Conservation (phyloP, 1,140 invertebrate species). For the Drosophila repletoides region DNA sequence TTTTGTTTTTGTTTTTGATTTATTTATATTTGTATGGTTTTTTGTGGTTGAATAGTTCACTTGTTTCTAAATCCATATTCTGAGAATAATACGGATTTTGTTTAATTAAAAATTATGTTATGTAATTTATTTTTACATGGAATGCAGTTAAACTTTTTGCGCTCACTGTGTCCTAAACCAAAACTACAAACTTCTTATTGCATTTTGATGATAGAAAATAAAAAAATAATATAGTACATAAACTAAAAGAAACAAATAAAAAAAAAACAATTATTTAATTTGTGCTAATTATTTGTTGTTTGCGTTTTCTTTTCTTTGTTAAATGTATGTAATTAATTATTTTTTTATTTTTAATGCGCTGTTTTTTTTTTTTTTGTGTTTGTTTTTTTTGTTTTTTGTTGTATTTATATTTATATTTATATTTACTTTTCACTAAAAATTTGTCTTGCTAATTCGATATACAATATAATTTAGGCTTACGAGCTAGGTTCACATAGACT, state of each 20-base stretch:
- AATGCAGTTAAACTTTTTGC: slow-evolving; percentile 78
- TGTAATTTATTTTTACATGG: slow-evolving; percentile 76
- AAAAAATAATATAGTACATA: slow-evolving; percentile 26
- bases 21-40: slow-evolving; percentile 64
- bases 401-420: slow-evolving; percentile 6
- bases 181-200: slow-evolving; percentile 57
- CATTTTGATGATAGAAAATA: slow-evolving; percentile 50
- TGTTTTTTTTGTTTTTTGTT: slow-evolving; percentile 6
- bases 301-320: slow-evolving; percentile 33
- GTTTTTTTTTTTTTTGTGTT: slow-evolving; percentile 9
- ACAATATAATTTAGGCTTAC: slow-evolving; percentile 77
- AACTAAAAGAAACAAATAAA: slow-evolving; percentile 57
- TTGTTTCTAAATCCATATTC: slow-evolving; percentile 57
- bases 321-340: slow-evolving; percentile 39
- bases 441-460: slow-evolving; percentile 73
- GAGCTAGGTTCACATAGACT: slow-evolving; percentile 72
- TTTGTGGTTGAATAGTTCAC: slow-evolving; percentile 55
- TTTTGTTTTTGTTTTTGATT: too few relatives aligned
- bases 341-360: slow-evolving; percentile 15
- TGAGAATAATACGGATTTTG: slow-evolving; percentile 57
- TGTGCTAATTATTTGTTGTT: slow-evolving; percentile 70
- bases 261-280: slow-evolving; percentile 66
- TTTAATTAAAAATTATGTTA: slow-evolving; percentile 73
- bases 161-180: slow-evolving; percentile 42
- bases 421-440: slow-evolving; percentile 69